Evolutionary conservation across 2,113 vertebrate genomes (phyloP), one percentile per base, ranked within the genome.

Genomic region (Calyptomena viridis): DNA sequence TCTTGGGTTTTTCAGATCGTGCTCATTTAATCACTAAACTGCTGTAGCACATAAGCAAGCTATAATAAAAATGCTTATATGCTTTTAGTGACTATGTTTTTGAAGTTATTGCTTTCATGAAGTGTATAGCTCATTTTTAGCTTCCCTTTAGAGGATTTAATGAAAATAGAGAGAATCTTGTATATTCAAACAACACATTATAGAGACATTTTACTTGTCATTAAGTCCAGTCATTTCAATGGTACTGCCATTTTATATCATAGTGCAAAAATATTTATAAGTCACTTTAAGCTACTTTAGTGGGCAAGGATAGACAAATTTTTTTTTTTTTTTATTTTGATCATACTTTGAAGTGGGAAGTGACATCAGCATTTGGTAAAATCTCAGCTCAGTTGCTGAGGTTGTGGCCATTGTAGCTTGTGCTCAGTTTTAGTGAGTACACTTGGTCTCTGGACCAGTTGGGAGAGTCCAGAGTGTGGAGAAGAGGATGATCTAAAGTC

Each of bases 61-160:
- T 64, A 30, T 80, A 72, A 18, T 95, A 74, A 68, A 95, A 84
- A 78, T 82, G 56, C 67, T 81, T 88, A 33, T 18, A n/a, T 84
- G 56, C 77, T 89, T 95, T 91, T 95, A 91, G 78, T 94, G 59
- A 47, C 40, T 17, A 19, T 78, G 18, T 11, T 72, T 93, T 84
- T 71, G 39, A 92, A 95, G 84, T 90, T 85, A 62, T 1, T 94
- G 24, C 78, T 94, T 97, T 92, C 56, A 53, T 82, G 60, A 73
- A 49, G 63, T 78, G 12, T 63, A 40, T 42, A 77, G 14, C 15
- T 95, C 58, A 86, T 80, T 91, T 87, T 50, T 67, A 37, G 11
- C 35, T n/a, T 93, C 40, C 22, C 15, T 63, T 49, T 82, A 87
- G n/a, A 87, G 44, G n/a, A 84, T 52, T 95, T 96, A 78, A 39